Evolutionary conservation across 2,113 vertebrate genomes (phyloP).

Genomic region (Noturus placidus): DNA sequence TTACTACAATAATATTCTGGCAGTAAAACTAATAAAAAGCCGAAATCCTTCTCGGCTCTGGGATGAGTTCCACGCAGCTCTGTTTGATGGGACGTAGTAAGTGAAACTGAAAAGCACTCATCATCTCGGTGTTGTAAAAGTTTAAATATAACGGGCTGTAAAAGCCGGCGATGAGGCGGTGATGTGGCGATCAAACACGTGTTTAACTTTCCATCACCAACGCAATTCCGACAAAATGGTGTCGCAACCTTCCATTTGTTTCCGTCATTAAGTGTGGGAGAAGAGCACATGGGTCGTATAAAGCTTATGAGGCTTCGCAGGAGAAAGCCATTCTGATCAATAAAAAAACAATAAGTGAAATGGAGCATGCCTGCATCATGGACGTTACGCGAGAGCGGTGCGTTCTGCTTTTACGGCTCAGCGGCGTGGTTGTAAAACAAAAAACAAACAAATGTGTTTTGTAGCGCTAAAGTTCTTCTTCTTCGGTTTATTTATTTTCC

Average conservation of each 20-base stretch:
- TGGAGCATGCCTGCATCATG: not conserved
- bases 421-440: not conserved
- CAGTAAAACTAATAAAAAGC: not conserved
- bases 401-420: not conserved
- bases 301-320: not conserved
- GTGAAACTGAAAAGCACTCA: constrained; percentile 5
- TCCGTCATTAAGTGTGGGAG: constrained; percentile 57
- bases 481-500: not conserved
- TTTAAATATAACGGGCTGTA: constrained; percentile 25
- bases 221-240: constrained; percentile 27
- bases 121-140: constrained; percentile 29
- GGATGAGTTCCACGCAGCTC: not conserved
- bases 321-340: constrained; percentile 13
- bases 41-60: too few species aligned
- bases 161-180: not conserved
- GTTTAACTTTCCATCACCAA: constrained; percentile 44
- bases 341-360: constrained; percentile 30
- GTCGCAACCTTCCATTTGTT: constrained; percentile 25
- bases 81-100: not conserved
- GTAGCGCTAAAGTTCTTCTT: not conserved
- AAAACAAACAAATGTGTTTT: not conserved
- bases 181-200: constrained; percentile 57
- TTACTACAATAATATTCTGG: not conserved
- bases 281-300: constrained; percentile 51
- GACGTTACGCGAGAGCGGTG: not conserved